Percentiles rank a stretch among this genome's conserved stretches.
Conservation (phyloP, 2,797 vertebrate species). For the Gymnothorax javanicus region DNA sequence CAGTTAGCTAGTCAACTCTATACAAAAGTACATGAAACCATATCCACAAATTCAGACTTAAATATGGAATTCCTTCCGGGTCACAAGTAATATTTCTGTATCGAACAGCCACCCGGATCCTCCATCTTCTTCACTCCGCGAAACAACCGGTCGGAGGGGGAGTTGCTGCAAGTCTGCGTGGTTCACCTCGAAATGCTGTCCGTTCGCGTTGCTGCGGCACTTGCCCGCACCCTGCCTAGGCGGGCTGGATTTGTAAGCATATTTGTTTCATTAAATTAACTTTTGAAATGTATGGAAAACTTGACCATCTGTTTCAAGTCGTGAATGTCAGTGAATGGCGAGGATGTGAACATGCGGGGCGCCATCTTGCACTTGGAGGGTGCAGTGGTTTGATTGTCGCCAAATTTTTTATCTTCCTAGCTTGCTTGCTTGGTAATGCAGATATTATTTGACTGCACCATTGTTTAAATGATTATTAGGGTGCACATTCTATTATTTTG, state of each 20-base stretch:
- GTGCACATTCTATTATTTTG: not conserved
- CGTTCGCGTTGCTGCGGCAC: constrained; percentile 85
- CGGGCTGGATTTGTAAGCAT: constrained; percentile 85
- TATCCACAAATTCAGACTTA: not conserved
- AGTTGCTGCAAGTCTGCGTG: constrained; percentile 63
- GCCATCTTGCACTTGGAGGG: constrained; percentile 64
- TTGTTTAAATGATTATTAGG: not conserved
- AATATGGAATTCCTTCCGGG: constrained; percentile 7
- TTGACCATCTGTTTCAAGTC: not conserved
- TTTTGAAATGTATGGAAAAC: not conserved
- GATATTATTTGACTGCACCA: not conserved
- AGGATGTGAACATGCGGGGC: constrained; percentile 51
- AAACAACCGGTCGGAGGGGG: constrained; percentile 54
- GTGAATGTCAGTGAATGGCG: constrained; percentile 35
- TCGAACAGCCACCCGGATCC: constrained; percentile 35
- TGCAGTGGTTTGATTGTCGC: constrained; percentile 32
- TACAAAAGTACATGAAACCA: not conserved
- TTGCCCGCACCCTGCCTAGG: constrained; percentile 81
- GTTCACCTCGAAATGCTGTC: constrained; percentile 79
- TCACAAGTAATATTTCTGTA: constrained; percentile 51
- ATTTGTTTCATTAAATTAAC: not conserved
- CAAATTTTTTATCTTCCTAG: not conserved
- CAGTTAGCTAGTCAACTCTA: not conserved
- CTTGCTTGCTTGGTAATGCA: not conserved
- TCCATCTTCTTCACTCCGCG: constrained; percentile 62